Conservation (phyloP, 2,797 vertebrate species). For the Dendrocincla tyrannina region DNA sequence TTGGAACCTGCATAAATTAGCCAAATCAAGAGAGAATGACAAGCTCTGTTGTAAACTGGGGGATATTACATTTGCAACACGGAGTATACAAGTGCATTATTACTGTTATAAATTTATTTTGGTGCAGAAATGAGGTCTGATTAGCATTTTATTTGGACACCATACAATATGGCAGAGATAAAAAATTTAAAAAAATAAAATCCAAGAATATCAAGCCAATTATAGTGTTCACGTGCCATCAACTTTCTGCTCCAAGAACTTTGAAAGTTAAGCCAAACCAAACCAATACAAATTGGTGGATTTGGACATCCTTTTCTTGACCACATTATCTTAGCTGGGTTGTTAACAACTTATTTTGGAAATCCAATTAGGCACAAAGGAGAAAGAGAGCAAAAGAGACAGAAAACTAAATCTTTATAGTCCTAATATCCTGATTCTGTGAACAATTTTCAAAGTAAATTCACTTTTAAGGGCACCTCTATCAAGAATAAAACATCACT, state of each 20-base stretch:
- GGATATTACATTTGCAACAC: constrained; percentile 48
- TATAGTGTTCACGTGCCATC: constrained; percentile 86
- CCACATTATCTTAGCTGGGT: constrained; percentile 87
- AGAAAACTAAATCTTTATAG: constrained; percentile 54
- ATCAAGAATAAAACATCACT: constrained; percentile 60
- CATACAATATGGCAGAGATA: constrained; percentile 78
- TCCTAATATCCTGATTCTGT: constrained; percentile 49
- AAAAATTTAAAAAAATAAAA: constrained; percentile 64
- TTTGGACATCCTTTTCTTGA: constrained; percentile 87
- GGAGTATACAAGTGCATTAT: constrained; percentile 47
- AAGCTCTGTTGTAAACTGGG: constrained; percentile 49
- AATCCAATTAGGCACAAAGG: constrained; percentile 79
- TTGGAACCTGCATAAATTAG: constrained; percentile 44
- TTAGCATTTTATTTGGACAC: constrained; percentile 76
- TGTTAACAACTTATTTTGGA: constrained; percentile 88
- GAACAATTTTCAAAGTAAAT: constrained; percentile 66
- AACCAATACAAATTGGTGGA: constrained; percentile 88
- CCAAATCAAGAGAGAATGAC: constrained; percentile 57
- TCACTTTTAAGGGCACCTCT: constrained; percentile 70
- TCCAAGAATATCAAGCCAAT: constrained; percentile 84
- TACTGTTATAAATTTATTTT: constrained; percentile 65
- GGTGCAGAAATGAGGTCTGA: constrained; percentile 75
- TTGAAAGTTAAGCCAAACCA: constrained; percentile 86
- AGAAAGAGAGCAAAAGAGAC: constrained; percentile 43
- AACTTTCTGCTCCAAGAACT: constrained; percentile 87